Evolutionary conservation across 2,797 vertebrate species (phyloP), one percentile per base, ranked within the genome.

Genomic region (Garrulus glandarius): DNA sequence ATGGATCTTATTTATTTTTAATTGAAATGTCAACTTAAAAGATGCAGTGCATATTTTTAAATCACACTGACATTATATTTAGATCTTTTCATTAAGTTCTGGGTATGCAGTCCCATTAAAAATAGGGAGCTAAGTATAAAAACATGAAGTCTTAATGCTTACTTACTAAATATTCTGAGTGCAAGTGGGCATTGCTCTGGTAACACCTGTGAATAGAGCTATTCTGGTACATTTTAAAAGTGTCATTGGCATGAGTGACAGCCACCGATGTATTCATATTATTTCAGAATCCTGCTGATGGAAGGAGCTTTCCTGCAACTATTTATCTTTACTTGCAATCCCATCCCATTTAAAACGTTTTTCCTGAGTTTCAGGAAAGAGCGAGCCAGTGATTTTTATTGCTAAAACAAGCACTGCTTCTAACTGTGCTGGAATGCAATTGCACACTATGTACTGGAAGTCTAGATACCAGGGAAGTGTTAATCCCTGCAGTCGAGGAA

Each of bases 91-190:
- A 50, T 89, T 87, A 95, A 89, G 79, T 92, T 90, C 60, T 87
- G 77, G 90, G 63, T 92, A 84, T 87, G 84, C 20, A 65, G 60
- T 60, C 13, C 39, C 27, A 77, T 78, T 94, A 89, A 84, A 95
- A 89, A 80, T 47, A 77, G 37, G 78, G 39, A 75, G 46, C 56
- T 55, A 77, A 57, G 56, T 71, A 78, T 93, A 91, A 92, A 92
- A 96, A 21, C 87, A 84, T 53, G n/a, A 88, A 90, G 87, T 56
- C 84, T 84, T 94, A 87, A 74, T 91, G 75, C 57, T 89, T 89
- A 92, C 95, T 94, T 92, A 81, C 92, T 97, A 93, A 95, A 96
- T 96, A 97, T 92, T 96, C 81, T 79, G 65, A 65, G 63, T 64
- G 80, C 71, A 96, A 92, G 71, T 30, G 50, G 94, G 90, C 77